phyloP scores from a whole-genome alignment of 2,113 vertebrate species.

The Dryoscopus gambensis region DNA sequence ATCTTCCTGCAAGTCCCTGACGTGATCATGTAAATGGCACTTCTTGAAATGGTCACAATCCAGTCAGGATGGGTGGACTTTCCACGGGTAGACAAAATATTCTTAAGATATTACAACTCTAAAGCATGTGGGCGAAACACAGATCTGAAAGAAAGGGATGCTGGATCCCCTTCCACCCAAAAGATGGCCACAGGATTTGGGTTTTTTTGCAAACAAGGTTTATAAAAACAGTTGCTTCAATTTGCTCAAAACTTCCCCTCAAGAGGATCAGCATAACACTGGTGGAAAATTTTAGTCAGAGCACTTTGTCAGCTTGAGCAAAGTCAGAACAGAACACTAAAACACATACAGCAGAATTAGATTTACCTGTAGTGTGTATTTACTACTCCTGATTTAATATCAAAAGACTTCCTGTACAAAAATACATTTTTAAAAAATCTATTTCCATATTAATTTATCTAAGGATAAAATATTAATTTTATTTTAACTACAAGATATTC shows the following conservation, averaged over 20 bases:
- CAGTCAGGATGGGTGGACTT: neutral
- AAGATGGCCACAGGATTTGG: neutral
- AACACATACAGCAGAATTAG: neutral
- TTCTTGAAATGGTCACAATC: neutral
- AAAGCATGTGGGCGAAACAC: neutral
- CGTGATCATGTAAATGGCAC: neutral
- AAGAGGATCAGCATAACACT: neutral
- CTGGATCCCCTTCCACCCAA: neutral
- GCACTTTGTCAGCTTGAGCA: neutral
- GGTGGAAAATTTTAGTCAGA: constrained; percentile 26
- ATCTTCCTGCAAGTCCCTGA: neutral
- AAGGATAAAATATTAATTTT: neutral
- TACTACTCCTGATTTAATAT: neutral
- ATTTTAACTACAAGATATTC: neutral
- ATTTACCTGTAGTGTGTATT: neutral
- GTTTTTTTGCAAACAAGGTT: neutral
- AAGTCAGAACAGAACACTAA: neutral
- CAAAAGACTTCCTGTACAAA: neutral
- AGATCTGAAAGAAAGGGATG: neutral
- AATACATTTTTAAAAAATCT: rapidly evolving
- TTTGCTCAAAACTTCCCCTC: neutral
- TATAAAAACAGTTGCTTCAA: neutral
- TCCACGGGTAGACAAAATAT: neutral
- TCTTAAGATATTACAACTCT: neutral
- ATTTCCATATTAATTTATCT: neutral